Evolutionary conservation across 2,113 vertebrate species (phyloP), one percentile per base, ranked within the genome.

Genomic region (Engystomops pustulosus): DNA sequence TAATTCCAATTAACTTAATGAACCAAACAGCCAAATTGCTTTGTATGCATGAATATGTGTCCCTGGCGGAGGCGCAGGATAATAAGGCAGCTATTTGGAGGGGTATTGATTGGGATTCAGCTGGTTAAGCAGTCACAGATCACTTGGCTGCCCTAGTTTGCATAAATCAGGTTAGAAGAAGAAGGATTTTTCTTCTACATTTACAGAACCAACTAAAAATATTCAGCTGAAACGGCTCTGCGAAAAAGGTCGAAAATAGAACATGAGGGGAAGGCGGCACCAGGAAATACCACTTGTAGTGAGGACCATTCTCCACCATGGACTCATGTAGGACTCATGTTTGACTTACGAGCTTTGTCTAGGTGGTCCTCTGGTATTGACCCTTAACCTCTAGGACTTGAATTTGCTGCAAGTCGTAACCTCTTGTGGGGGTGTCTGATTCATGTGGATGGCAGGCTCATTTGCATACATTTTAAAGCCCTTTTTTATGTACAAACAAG

Each of bases 1-100:
- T 77, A 68, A 70, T 70, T 79, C 74, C 74, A 85, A 85, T 85
- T 69, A 85, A 79, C 44, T 79, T 85, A 85, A 85, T 85, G 83
- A 85, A 85, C 74, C 83, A 41, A 78, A 69, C 74, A 36, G 83
- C 32, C n/a, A 69, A 70, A 85, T 79, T 78, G 75, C 74, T 79
- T 79, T 78, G 72, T 85, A 44, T 79, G 75, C 83, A 44, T 27
- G 75, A 49, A 85, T 70, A 78, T 85, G 49, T 41, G 18, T 70
- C 83, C 83, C 83, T 30, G 38, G 75, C 70, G 83, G 25, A 79
- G 53, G 11, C 62, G n/a, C 18, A 14, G 65, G 36, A 53, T 69
- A 85, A 79, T 69, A 79, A 85, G 67, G 34, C 36, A 58, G 65
- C 62, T n/a, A 85, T 85, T 85, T 79, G 74, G 11, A 53, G 47